Percentiles rank a stretch among this genome's conserved stretches.
Evolutionary conservation across 1,140 invertebrate species (phyloP).

Genomic region (Drosophila jambulina): DNA sequence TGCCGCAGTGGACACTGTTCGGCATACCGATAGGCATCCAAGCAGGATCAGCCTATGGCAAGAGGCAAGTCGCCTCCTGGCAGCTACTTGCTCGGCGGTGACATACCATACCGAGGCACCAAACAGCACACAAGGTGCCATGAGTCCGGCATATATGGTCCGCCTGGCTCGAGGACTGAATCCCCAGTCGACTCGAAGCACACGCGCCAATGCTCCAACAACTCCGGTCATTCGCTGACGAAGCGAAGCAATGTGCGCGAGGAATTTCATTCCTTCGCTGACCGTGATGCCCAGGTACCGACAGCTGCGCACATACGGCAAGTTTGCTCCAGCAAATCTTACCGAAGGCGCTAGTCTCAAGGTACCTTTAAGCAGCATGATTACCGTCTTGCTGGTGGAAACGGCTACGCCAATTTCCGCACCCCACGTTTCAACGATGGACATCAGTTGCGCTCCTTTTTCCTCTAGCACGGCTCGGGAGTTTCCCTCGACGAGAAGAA

Average conservation of each 20-base stretch:
- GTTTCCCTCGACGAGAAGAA: no score
- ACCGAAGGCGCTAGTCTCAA: constrained; percentile 1
- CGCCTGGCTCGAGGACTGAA: constrained; percentile 15
- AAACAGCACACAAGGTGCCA: constrained; percentile 22
- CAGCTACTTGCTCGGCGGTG: no score
- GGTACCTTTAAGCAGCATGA: no score
- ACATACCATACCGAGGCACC: constrained; percentile 8
- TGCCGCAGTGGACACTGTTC: constrained; percentile 55
- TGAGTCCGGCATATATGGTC: constrained; percentile 27
- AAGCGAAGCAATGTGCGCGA: constrained; percentile 3
- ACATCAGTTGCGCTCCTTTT: no score
- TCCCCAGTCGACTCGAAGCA: constrained; percentile 23
- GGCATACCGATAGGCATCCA: constrained; percentile 49
- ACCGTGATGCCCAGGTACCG: constrained; percentile 19
- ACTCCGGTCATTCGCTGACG: constrained; percentile 17
- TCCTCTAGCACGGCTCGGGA: no score
- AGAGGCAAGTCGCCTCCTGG: no score
- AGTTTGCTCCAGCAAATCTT: constrained; percentile 13
- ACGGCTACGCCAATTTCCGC: background rate
- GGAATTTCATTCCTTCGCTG: constrained; percentile 8
- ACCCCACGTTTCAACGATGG: no score
- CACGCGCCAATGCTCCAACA: constrained; percentile 7
- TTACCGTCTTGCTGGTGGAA: constrained; percentile 15
- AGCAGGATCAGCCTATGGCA: no score
- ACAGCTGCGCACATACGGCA: background rate